Conservation (phyloP, 1,140 invertebrate species). For the Dinothrombium tinctorium region DNA sequence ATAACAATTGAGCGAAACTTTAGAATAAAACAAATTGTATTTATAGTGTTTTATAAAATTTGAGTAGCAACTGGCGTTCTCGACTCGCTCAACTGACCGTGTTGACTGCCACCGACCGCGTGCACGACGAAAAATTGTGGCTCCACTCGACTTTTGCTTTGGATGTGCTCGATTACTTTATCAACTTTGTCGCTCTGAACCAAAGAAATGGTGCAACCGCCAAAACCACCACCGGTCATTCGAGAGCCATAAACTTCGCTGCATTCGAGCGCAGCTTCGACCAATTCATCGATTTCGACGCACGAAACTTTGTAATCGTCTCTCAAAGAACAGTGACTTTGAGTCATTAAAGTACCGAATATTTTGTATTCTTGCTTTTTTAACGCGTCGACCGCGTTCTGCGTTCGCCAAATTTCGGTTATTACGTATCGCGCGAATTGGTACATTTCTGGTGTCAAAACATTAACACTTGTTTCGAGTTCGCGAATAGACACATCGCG, state of each 20-base stretch:
- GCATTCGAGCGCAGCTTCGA: slow-evolving; percentile 33
- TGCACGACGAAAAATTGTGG: not conserved
- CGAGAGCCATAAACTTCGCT: slow-evolving; percentile 61
- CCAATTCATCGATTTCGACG: slow-evolving; percentile 53
- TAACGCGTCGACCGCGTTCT: slow-evolving; percentile 39
- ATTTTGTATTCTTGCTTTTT: slow-evolving; percentile 36
- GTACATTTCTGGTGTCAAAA: slow-evolving; percentile 32
- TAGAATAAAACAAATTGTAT: too few relatives aligned
- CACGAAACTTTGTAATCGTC: slow-evolving; percentile 76
- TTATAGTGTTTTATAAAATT: too few relatives aligned
- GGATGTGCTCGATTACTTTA: slow-evolving; percentile 34
- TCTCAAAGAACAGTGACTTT: slow-evolving; percentile 60
- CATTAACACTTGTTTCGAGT: slow-evolving; percentile 30
- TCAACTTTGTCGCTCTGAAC: slow-evolving; percentile 34
- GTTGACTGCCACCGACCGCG: not conserved
- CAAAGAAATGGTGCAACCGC: slow-evolving; percentile 70
- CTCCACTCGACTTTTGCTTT: slow-evolving; percentile 5
- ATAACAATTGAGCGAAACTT: too few relatives aligned
- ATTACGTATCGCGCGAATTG: slow-evolving; percentile 57
- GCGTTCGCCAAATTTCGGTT: slow-evolving; percentile 50
- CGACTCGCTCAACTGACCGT: not conserved
- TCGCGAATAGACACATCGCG: slow-evolving; percentile 36
- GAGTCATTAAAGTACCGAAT: slow-evolving; percentile 57
- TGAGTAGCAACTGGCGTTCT: too few relatives aligned
- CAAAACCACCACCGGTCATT: slow-evolving; percentile 84